Conservation (phyloP, 53 echinoderm and acorn worm genomes). For the Holothuria leucospilota region DNA sequence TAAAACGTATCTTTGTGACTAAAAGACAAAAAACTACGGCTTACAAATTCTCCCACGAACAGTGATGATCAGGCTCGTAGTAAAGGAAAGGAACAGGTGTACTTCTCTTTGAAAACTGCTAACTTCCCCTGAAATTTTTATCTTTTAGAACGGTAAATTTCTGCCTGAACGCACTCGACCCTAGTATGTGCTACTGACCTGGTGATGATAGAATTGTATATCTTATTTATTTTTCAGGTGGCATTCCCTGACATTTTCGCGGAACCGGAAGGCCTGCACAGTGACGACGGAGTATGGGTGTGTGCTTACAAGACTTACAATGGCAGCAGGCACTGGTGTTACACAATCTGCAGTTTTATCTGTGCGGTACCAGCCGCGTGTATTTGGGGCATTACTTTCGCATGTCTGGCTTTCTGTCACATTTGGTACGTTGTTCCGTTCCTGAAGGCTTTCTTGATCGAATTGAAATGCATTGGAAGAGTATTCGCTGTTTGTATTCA, state of each 20-base stretch:
- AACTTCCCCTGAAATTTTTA: no score
- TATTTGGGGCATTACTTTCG: constrained; percentile 93
- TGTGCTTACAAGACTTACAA: constrained; percentile 80
- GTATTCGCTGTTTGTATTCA: constrained; percentile 76
- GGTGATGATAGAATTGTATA: no score
- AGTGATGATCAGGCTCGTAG: no score
- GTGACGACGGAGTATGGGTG: constrained; percentile 77
- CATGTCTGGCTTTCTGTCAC: constrained; percentile 90
- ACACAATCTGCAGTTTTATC: constrained; percentile 68
- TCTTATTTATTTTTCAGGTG: constrained; percentile 60
- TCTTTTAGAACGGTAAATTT: no score
- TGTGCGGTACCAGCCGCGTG: constrained; percentile 84
- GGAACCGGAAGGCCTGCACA: constrained; percentile 90
- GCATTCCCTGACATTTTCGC: constrained; percentile 90
- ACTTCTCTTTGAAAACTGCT: no score
- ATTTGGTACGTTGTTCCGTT: constrained; percentile 97
- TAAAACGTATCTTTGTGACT: no score
- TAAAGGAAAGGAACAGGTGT: no score
- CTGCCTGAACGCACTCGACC: no score
- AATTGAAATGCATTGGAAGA: constrained; percentile 71
- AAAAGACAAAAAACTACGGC: no score
- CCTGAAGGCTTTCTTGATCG: constrained; percentile 81
- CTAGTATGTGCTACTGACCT: no score
- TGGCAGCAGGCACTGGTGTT: constrained; percentile 86
- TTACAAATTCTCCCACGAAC: no score